Evolutionary conservation across 2,797 vertebrate species (phyloP).

Genomic region (Cyprinodon diabolis): DNA sequence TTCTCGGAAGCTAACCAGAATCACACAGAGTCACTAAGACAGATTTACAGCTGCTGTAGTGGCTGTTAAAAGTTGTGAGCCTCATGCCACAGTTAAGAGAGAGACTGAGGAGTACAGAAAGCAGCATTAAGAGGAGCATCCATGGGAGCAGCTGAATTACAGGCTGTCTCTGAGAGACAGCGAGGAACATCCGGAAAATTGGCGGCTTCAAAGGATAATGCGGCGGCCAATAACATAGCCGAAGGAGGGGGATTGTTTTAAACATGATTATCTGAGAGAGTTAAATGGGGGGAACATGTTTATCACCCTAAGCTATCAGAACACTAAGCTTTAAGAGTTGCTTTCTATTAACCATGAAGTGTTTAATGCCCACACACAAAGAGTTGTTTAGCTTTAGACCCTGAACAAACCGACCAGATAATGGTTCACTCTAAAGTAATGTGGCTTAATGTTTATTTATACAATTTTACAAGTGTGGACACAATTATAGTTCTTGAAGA

Average conservation of each 20-base stretch:
- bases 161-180: slow-evolving; percentile 8
- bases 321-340: slow-evolving; percentile 44
- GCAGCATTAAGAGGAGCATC: slow-evolving; percentile 32
- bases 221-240: slow-evolving; percentile 7
- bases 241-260: slow-evolving; percentile 19
- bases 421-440: slow-evolving; percentile 2
- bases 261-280: slow-evolving; percentile 34
- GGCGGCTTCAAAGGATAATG: slow-evolving; percentile 25
- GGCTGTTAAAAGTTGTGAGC: slow-evolving; percentile 53
- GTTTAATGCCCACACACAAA: slow-evolving; percentile 38
- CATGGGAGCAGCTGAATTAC: slow-evolving; percentile 17
- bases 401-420: slow-evolving; percentile 7
- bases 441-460: background rate
- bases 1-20: slow-evolving; percentile 59
- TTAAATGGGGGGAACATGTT: slow-evolving; percentile 44
- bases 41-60: slow-evolving; percentile 24
- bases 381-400: slow-evolving; percentile 7
- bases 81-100: slow-evolving; percentile 23
- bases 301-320: slow-evolving; percentile 34
- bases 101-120: slow-evolving; percentile 1
- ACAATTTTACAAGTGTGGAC: background rate
- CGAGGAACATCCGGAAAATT: slow-evolving; percentile 23
- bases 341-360: slow-evolving; percentile 39
- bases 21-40: slow-evolving; percentile 57
- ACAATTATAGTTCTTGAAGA: background rate